A percentile compares a stretch with the other conserved stretches of the same genome.
These are phyloP conservation scores for Clostera curtula DNA, from an alignment of 2,888 invertebrate genomes.

Conservation along the genomic window DNA sequence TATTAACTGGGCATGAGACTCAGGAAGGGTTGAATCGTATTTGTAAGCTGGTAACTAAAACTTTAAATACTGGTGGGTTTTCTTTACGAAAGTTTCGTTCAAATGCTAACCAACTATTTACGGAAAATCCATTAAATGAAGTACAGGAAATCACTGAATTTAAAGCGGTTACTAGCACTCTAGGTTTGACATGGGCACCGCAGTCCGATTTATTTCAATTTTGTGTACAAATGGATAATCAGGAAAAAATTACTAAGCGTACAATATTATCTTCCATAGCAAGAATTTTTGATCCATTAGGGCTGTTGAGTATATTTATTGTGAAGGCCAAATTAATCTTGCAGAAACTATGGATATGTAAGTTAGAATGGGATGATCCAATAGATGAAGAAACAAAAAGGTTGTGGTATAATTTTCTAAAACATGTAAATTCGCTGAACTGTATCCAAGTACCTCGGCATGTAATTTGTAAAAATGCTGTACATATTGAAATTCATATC, in stretches of 20 bases:
- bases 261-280: neutral
- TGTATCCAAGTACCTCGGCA: constrained; percentile 1
- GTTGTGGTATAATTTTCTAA: neutral
- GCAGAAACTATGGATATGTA: constrained; percentile 3
- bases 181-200: constrained; percentile 2
- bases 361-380: constrained; percentile 3
- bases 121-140: neutral
- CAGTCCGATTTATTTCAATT: neutral
- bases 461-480: neutral
- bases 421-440: neutral
- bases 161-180: neutral
- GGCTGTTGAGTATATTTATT: constrained; percentile 3
- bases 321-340: constrained; percentile 5
- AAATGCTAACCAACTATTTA: neutral
- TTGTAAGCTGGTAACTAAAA: neutral
- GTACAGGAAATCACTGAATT: neutral
- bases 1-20: neutral
- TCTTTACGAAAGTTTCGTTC: constrained; percentile 3
- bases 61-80: constrained; percentile 1
- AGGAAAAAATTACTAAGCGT: neutral
- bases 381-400: neutral
- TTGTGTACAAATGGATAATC: neutral
- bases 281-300: constrained; percentile 4
- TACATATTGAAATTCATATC: neutral
- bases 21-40: neutral